A percentile compares a stretch with the other conserved stretches of the same genome.
These are phyloP conservation scores for Lophius americanus DNA, from an alignment of 2,797 vertebrate genomes.

Conservation along the genomic window DNA sequence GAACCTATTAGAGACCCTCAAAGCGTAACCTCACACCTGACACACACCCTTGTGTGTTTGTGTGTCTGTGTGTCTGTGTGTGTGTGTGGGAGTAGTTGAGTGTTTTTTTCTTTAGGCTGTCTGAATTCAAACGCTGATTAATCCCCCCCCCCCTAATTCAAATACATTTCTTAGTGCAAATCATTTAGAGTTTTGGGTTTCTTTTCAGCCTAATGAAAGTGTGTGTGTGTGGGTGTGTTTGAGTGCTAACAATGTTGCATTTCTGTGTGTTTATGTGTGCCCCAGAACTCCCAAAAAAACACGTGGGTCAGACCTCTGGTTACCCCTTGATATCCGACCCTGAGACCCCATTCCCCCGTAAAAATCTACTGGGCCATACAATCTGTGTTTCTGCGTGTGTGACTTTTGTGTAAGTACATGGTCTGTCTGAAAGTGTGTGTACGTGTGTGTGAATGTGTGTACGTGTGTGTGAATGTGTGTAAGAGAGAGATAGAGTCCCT, in stretches of 20 bases:
- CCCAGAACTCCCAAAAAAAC: slow-evolving; percentile 57
- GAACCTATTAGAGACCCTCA: slow-evolving; percentile 86
- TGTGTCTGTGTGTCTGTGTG: slow-evolving; percentile 20
- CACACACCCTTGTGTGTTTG: slow-evolving; percentile 63
- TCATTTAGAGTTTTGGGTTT: background rate
- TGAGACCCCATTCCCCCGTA: slow-evolving; percentile 57
- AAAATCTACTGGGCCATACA: slow-evolving; percentile 60
- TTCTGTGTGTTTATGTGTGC: slow-evolving; percentile 10
- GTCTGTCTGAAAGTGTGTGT: slow-evolving; percentile 4
- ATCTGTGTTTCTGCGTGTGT: slow-evolving; percentile 33
- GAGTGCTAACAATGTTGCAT: slow-evolving; percentile 15
- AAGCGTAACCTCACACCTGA: slow-evolving; percentile 78
- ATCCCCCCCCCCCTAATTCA: background rate
- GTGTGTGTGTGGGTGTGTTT: background rate
- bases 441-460: background rate
- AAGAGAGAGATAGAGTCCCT: background rate
- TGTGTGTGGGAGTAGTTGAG: slow-evolving; percentile 15
- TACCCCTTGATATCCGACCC: slow-evolving; percentile 65
- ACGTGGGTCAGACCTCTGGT: slow-evolving; percentile 64
- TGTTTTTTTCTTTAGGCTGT: slow-evolving; percentile 8
- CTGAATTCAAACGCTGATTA: slow-evolving; percentile 8
- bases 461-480: background rate
- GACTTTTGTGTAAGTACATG: slow-evolving; percentile 13
- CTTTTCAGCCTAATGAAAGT: background rate
- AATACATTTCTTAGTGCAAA: background rate